phyloP scores from a whole-genome alignment of 2,113 vertebrate genomes.

The Nyctereutes procyonoides region DNA sequence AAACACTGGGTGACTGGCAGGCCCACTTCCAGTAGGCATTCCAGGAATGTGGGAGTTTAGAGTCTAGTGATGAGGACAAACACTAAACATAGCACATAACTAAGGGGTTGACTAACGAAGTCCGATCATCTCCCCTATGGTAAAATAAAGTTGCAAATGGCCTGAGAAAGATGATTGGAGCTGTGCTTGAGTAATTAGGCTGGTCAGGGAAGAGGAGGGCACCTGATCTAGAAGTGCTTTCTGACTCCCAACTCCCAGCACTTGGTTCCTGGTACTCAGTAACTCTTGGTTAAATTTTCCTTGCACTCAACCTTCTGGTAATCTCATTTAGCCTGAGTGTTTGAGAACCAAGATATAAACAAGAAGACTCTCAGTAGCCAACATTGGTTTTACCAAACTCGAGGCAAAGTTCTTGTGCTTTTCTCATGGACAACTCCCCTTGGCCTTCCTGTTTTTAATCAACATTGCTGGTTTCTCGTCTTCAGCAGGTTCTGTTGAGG shows the following conservation, averaged over 20 bases:
- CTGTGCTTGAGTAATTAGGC: background rate
- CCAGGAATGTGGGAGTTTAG: background rate
- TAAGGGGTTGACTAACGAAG: background rate
- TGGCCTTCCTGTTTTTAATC: background rate
- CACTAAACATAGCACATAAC: fast-evolving
- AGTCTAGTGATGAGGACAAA: background rate
- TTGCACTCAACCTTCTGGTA: background rate
- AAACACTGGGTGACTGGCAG: background rate
- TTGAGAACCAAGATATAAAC: background rate
- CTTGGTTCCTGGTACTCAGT: background rate
- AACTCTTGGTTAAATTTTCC: background rate
- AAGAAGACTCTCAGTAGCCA: background rate
- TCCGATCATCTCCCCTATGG: background rate
- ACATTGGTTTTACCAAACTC: background rate
- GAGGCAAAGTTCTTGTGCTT: background rate
- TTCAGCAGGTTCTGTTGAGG: background rate
- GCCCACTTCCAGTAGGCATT: background rate
- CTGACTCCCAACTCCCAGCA: background rate
- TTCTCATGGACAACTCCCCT: background rate
- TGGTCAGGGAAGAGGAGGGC: background rate
- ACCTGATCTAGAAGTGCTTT: background rate
- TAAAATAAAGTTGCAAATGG: background rate
- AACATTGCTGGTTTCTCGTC: fast-evolving
- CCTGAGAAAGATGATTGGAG: fast-evolving
- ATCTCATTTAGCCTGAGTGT: background rate